Percentiles rank a stretch among this genome's conserved stretches.
These are phyloP conservation scores for Bradypodion ventrale DNA, from an alignment of 2,797 vertebrate species.

Conservation along the genomic window DNA sequence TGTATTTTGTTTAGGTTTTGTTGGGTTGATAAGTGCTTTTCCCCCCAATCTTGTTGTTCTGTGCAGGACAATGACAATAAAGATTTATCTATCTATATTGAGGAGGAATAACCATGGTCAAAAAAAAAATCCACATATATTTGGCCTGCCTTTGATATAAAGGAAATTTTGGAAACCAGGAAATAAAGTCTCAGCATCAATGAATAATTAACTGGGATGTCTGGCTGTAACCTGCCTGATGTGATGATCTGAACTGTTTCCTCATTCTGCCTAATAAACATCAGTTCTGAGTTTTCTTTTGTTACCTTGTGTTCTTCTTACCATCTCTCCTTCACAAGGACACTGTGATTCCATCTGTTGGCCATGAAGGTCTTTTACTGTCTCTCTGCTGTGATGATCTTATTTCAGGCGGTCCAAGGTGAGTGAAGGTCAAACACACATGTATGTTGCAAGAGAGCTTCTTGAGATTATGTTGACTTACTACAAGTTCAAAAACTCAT, in stretches of 20 bases:
- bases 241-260: not conserved
- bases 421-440: not conserved
- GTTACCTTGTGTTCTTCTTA: not conserved
- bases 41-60: no score
- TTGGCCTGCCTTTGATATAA: not conserved
- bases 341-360: not conserved
- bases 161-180: not conserved
- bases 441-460: no score
- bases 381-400: not conserved
- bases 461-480: not conserved
- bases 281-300: not conserved
- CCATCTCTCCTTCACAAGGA: not conserved
- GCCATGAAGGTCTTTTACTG: conserved; percentile 5
- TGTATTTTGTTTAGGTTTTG: no score
- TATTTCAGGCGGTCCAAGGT: conserved; percentile 1
- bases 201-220: not conserved
- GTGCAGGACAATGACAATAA: no score
- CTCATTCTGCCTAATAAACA: not conserved
- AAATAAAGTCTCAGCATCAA: not conserved
- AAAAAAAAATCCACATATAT: not conserved
- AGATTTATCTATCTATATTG: no score
- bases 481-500: not conserved
- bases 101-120: no score
- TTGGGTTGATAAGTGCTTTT: no score
- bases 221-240: not conserved